A percentile compares a stretch with the other conserved stretches of the same genome.
Evolutionary conservation across 1,140 invertebrate genomes (phyloP).

Genomic region (Psilanteris sp.): DNA sequence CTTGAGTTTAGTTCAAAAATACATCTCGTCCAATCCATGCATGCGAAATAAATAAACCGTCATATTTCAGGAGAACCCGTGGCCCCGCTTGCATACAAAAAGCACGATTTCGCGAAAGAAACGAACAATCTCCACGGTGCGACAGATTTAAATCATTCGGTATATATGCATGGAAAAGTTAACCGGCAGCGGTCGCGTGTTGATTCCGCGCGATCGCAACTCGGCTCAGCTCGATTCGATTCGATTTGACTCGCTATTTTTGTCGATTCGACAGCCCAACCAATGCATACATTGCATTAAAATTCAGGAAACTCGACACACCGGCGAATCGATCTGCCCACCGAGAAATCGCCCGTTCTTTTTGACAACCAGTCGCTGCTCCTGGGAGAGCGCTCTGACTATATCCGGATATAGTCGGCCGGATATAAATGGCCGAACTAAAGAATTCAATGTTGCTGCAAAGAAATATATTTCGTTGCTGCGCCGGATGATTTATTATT

Average conservation of each 20-base stretch:
- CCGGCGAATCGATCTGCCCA: slow-evolving; percentile 57
- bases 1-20: slow-evolving; percentile 17
- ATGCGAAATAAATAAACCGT: slow-evolving; percentile 53
- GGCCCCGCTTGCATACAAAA: slow-evolving; percentile 45
- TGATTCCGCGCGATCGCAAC: slow-evolving; percentile 45
- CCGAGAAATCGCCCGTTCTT: slow-evolving; percentile 31
- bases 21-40: slow-evolving; percentile 36
- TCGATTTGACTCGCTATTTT: slow-evolving; percentile 36
- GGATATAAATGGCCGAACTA: slow-evolving; percentile 26
- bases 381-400: slow-evolving; percentile 4
- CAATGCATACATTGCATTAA: slow-evolving; percentile 69
- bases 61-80: slow-evolving; percentile 39
- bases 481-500: slow-evolving; percentile 6
- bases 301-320: slow-evolving; percentile 62
- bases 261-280: slow-evolving; percentile 46
- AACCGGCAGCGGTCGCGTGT: slow-evolving; percentile 53
- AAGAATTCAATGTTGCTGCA: slow-evolving; percentile 28
- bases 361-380: slow-evolving; percentile 24
- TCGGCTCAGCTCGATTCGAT: slow-evolving; percentile 1
- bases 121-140: slow-evolving; percentile 25
- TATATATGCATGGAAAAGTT: slow-evolving; percentile 66
- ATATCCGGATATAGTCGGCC: slow-evolving; percentile 6
- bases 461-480: slow-evolving; percentile 21
- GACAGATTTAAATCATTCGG: slow-evolving; percentile 54
- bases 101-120: slow-evolving; percentile 48